phyloP scores from a whole-genome alignment of 2,113 vertebrate species.

The Odocoileus virginianus region DNA sequence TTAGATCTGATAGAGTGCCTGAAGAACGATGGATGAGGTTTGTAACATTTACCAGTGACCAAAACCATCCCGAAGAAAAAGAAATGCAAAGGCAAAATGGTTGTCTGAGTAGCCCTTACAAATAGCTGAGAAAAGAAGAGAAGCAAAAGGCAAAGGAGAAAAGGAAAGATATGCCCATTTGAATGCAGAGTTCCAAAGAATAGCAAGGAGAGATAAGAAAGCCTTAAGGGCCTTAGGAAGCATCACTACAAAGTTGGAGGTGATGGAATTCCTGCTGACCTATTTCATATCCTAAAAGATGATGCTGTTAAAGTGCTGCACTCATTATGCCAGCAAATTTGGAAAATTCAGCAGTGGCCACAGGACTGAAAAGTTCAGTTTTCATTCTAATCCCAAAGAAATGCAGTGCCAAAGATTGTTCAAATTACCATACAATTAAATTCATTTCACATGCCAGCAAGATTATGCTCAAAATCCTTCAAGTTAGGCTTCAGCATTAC shows the following conservation, averaged over 20 bases:
- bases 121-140: neutral
- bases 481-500: neutral
- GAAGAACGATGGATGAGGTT: neutral
- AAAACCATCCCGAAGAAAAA: neutral
- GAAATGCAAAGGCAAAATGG: neutral
- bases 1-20: neutral
- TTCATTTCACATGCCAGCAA: neutral
- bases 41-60: neutral
- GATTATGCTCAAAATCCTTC: neutral
- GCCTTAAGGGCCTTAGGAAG: neutral
- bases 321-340: neutral
- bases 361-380: neutral
- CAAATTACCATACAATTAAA: neutral
- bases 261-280: neutral
- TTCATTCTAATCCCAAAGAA: neutral
- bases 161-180: neutral
- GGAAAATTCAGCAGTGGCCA: neutral
- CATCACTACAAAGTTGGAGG: neutral
- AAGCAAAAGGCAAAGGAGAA: neutral
- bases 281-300: neutral
- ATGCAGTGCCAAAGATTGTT: neutral
- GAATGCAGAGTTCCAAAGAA: neutral
- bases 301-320: neutral
- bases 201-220: neutral
- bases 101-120: neutral